phyloP scores from a whole-genome alignment of 2,888 invertebrate genomes.

The Erebia aethiops region DNA sequence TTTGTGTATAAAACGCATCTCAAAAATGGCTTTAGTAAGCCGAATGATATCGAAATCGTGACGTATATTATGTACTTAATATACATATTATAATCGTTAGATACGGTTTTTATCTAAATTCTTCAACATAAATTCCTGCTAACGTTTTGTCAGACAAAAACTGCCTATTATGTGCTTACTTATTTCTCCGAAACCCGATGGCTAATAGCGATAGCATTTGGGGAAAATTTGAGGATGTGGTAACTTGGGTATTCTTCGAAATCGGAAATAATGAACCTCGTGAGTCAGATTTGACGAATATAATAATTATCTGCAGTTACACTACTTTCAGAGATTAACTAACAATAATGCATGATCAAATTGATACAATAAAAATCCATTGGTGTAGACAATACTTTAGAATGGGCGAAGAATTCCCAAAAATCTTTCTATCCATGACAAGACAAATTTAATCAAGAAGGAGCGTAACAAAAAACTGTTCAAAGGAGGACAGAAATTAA shows the following conservation, averaged over 20 bases:
- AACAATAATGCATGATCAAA: background rate
- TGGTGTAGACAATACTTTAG: too few relatives aligned
- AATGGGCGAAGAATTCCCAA: too few relatives aligned
- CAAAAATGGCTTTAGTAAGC: background rate
- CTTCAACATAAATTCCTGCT: background rate
- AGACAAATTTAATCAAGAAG: too few relatives aligned
- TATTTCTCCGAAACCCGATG: conserved; percentile 12
- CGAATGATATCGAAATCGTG: background rate
- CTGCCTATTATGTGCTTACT: background rate
- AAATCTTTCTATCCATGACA: too few relatives aligned
- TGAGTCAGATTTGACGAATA: background rate
- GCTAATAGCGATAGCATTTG: conserved; percentile 11
- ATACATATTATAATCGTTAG: background rate
- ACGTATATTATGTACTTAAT: background rate
- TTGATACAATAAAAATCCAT: too few relatives aligned
- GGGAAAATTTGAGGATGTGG: conserved; percentile 6
- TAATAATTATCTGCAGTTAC: background rate
- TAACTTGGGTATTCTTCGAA: conserved; percentile 8
- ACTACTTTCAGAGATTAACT: background rate
- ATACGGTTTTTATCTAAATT: background rate
- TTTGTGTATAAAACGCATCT: background rate
- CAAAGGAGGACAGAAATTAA: background rate
- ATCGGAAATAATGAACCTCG: background rate
- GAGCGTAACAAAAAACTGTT: background rate
- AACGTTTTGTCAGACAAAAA: conserved; percentile 10